Base-by-base conservation (phyloP, 2,113 vertebrate species). In the Hydrochoerus hydrochaeris region DNA sequence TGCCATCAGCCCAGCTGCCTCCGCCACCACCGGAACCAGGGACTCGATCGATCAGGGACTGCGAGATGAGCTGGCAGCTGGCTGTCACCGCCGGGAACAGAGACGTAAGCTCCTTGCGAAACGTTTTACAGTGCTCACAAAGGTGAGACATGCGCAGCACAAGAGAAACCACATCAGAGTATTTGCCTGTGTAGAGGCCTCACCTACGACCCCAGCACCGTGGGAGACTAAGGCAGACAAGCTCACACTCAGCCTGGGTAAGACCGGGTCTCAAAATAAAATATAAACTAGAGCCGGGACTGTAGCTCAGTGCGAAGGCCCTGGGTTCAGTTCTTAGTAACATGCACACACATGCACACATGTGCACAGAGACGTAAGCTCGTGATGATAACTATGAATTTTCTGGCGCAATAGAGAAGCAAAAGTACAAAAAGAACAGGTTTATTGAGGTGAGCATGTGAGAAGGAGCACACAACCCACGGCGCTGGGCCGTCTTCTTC, bases 11-110 rank as follows among this genome's bases (percentile, higher is more conserved):
- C 67, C 35, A 6, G 35, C 67, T 20, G 35, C n/a, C 14, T 0
- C 30, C 0, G 19, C 17, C 1, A 6, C 17, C 16, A 0, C n/a
- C 7, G 6, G 67, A 71, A n/a, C 67, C 35, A 38, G 35, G n/a
- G 19, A 71, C 35, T 38, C 17, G 17, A n/a, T 22, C 9, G 35
- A n/a, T 22, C 9, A 17, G 32, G 7, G n/a, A 38, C 67, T 38
- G 32, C 7, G 8, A 38, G 67, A 38, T 16, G 4, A 7, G 19
- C 35, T 38, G 32, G 17, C 69, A 3, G 2, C 32, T 67, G 30
- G 65, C 14, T 14, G 11, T 67, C 65, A n/a, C 32, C 16, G 13
- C 35, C n/a, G 35, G 8, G 35, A n/a, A n/a, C 35, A 69, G 16
- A 41, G 69, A 41, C 3, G 38, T 73, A 73, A 73, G n/a, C 24